Base-by-base conservation (phyloP, 2,113 vertebrate species). In the Macroglossus sobrinus region DNA sequence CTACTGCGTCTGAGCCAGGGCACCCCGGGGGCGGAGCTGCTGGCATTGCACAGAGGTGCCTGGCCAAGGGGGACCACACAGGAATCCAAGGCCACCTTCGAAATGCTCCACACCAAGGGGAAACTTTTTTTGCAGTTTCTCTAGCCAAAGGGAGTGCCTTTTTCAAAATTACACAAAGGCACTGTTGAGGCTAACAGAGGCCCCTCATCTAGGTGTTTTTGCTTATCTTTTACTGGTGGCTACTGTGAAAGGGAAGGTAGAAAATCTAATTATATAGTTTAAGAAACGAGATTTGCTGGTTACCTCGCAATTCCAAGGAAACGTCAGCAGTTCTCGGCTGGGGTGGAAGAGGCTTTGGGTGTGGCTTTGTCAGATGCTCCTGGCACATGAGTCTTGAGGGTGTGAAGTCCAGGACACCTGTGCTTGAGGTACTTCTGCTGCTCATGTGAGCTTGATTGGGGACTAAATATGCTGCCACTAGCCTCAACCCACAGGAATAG, bases 391-490 rank as follows among this genome's bases (percentile, higher is more conserved):
- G 26, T 71, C 22, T 53, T 19, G 12, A 72, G 63, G 53, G 11
- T 24, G 18, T 55, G 13, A n/a, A 2, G 7, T 55, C 35, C 3
- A n/a, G 57, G 33, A 3, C 22, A 14, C 12, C 12, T 0, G 0
- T 40, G 7, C 64, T 9, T 19, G 16, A 50, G 30, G 8, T 7
- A 4, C n/a, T 18, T n/a, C 74, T 14, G 0, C 50, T 43, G 69
- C 57, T 71, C 11, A 22, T 0, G 0, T 15, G 59, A 61, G 53
- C 78, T 78, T 38, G 7, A n/a, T 22, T 74, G 50, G 55, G 6
- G n/a, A 33, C 33, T 24, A 24, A n/a, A 50, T 57, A 9, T n/a
- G 11, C 11, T 35, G 63, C 38, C 11, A 1, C 18, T 19, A 28
- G 15, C 19, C 53, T 4, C 66, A 26, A 2, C 10, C 11, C 40